Evolutionary conservation across 1,140 invertebrate genomes (phyloP).

Genomic region (Venturia canescens): DNA sequence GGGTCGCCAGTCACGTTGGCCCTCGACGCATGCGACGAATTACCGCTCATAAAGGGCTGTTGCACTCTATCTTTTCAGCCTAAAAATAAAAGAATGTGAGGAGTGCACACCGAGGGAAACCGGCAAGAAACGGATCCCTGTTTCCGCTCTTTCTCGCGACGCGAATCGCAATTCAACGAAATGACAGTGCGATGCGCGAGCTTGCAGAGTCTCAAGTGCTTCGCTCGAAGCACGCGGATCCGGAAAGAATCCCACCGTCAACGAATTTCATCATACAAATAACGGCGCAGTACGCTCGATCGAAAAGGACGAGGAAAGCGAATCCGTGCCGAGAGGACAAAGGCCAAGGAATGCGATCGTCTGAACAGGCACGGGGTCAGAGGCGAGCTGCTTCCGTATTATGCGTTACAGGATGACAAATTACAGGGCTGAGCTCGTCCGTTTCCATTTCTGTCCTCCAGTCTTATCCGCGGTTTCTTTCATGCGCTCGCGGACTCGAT

Average conservation of each 20-base stretch:
- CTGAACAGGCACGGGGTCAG: too few relatives aligned
- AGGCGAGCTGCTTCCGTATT: too few relatives aligned
- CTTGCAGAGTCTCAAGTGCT: too few relatives aligned
- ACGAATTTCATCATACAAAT: too few relatives aligned
- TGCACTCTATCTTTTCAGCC: conserved; percentile 6
- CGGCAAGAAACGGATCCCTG: not conserved
- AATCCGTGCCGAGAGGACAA: too few relatives aligned
- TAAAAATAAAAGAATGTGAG: not conserved
- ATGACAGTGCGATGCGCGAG: not conserved
- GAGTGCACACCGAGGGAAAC: not conserved
- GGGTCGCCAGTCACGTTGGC: conserved; percentile 39
- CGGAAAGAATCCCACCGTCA: too few relatives aligned
- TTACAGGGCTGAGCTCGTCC: conserved; percentile 66
- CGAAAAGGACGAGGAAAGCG: too few relatives aligned
- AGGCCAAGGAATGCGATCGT: too few relatives aligned
- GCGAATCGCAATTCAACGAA: conserved; percentile 34
- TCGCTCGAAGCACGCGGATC: too few relatives aligned
- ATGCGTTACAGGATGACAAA: conserved; percentile 64
- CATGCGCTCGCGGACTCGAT: too few relatives aligned
- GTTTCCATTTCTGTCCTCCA: conserved; percentile 55
- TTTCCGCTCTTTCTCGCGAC: conserved; percentile 11
- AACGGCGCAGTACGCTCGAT: too few relatives aligned
- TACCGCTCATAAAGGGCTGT: conserved; percentile 42
- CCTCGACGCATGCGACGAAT: conserved; percentile 43
- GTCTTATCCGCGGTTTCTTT: too few relatives aligned